Evolutionary conservation across 2,888 invertebrate genomes (phyloP).

Genomic region (Pilophorus perplexus): DNA sequence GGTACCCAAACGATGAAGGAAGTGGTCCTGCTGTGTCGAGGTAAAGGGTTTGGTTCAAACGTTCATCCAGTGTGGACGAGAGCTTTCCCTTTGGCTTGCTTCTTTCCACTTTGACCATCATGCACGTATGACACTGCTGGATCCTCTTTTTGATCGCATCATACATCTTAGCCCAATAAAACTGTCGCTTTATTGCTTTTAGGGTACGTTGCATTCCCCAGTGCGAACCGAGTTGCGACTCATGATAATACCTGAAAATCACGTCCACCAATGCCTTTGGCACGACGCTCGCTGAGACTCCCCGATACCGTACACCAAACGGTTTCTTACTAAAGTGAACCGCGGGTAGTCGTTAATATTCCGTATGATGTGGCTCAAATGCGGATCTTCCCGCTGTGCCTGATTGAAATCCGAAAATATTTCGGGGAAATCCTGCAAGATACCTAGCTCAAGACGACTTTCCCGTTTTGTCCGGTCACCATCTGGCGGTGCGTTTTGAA

Average conservation of each 20-base stretch:
- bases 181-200: background rate
- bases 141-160: background rate
- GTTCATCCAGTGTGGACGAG: background rate
- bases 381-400: background rate
- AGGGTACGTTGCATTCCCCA: background rate
- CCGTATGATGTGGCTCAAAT: background rate
- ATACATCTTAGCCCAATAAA: background rate
- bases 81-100: background rate
- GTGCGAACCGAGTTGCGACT: background rate
- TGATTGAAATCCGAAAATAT: slow-evolving; percentile 28
- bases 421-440: slow-evolving; percentile 12
- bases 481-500: background rate
- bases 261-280: background rate
- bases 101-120: background rate
- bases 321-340: background rate
- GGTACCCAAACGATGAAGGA: background rate
- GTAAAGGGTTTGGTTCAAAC: background rate
- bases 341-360: background rate
- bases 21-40: slow-evolving; percentile 12
- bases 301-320: background rate
- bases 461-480: background rate
- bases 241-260: slow-evolving; percentile 5
- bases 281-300: background rate
- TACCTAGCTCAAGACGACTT: no score
- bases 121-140: background rate